A percentile compares a stretch with the other conserved stretches of the same genome.
Evolutionary conservation across 2,888 invertebrate species (phyloP).

Genomic region (Apoderus coryli): DNA sequence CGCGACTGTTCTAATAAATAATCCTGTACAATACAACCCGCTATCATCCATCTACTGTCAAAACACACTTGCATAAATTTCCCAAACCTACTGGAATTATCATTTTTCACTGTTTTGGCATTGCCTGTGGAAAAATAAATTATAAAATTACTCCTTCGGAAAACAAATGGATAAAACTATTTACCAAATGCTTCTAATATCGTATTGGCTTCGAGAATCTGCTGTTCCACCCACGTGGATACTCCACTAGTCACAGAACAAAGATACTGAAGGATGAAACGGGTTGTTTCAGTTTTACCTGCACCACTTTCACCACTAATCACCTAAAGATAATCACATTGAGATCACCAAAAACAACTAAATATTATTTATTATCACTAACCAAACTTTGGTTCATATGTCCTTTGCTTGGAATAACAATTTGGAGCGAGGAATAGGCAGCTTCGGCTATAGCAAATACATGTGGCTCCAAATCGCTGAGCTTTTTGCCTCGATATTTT

Average conservation of each 20-base stretch:
- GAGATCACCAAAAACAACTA: too few species aligned
- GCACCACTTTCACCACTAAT: conserved; percentile 90
- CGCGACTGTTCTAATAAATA: conserved; percentile 81
- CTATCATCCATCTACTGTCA: conserved; percentile 76
- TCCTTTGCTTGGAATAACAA: conserved; percentile 19
- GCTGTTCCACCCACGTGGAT: conserved; percentile 89
- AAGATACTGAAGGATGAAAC: conserved; percentile 80
- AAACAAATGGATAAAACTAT: conserved; percentile 17
- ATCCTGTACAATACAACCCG: conserved; percentile 83
- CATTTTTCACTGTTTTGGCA: conserved; percentile 84
- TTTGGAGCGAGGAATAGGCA: conserved; percentile 64
- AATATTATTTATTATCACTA: too few species aligned
- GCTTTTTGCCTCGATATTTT: conserved; percentile 70
- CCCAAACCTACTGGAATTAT: conserved; percentile 88
- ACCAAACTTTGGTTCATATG: conserved; percentile 63
- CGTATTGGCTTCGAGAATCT: conserved; percentile 86
- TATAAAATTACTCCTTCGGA: conserved; percentile 1
- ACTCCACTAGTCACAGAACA: conserved; percentile 71
- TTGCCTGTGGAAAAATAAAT: conserved; percentile 46
- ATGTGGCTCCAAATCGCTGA: conserved; percentile 71
- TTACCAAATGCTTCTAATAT: conserved; percentile 86
- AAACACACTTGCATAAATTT: conserved; percentile 92
- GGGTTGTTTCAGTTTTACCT: conserved; percentile 87
- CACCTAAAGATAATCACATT: too few species aligned
- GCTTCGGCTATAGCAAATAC: conserved; percentile 85